phyloP scores from a whole-genome alignment of 2,797 vertebrate genomes.

The Falco berigora region DNA sequence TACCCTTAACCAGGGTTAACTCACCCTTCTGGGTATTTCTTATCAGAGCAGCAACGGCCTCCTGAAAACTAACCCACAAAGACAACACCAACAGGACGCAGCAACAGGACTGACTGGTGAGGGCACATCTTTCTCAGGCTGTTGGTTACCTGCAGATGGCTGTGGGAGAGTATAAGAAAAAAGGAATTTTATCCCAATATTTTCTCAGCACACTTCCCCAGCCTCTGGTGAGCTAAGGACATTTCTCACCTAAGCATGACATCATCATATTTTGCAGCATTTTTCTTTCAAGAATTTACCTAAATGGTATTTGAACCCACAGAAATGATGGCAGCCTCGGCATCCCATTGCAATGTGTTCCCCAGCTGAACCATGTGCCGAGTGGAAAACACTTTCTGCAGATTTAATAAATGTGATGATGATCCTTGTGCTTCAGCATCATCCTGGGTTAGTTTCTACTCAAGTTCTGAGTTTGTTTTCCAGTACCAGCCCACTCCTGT shows the following conservation, averaged over 20 bases:
- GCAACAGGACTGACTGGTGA: not conserved
- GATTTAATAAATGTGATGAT: not conserved
- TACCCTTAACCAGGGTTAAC: not conserved
- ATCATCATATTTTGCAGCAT: not conserved
- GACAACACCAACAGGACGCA: fast-evolving
- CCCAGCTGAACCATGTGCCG: not conserved
- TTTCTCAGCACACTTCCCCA: not conserved
- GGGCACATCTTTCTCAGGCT: not conserved
- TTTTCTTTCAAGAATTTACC: not conserved
- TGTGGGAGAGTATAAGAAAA: not conserved
- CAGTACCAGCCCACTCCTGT: not conserved
- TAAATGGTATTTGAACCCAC: not conserved
- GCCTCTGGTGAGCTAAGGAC: not conserved
- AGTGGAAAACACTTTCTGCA: not conserved
- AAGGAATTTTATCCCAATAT: not conserved
- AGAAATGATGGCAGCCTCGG: fast-evolving
- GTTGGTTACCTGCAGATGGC: not conserved
- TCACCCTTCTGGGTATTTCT: not conserved
- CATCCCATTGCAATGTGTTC: not conserved
- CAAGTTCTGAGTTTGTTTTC: not conserved
- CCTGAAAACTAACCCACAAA: not conserved
- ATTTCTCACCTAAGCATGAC: not conserved
- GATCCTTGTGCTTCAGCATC: not conserved
- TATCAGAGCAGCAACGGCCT: not conserved
- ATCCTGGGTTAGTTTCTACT: not conserved